These are phyloP conservation scores for Himalopsyche anomala DNA, from an alignment of 2,888 invertebrate genomes.

Conservation along the genomic window DNA sequence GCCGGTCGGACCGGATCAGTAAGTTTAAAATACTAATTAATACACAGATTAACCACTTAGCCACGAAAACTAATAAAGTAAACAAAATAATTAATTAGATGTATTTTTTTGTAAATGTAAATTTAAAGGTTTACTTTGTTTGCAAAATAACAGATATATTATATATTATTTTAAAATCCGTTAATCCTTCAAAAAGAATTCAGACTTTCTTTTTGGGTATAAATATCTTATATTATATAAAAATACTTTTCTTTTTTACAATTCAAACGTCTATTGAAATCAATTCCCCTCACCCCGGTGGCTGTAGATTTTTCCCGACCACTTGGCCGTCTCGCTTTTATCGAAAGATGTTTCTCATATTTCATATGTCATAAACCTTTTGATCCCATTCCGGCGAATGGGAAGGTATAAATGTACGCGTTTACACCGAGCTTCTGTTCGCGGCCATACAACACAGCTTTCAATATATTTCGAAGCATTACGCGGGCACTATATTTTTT, in stretches of 20 bases:
- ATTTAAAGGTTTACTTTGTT: background rate
- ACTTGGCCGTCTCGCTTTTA: conserved; percentile 59
- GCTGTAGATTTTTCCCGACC: conserved; percentile 48
- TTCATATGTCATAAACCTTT: conserved; percentile 65
- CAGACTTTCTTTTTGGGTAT: background rate
- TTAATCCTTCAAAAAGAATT: background rate
- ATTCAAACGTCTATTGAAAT: conserved; percentile 50
- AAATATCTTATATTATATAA: no score
- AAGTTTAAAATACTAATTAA: no score
- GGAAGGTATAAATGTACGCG: conserved; percentile 44
- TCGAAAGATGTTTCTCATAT: conserved; percentile 64
- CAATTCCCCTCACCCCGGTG: conserved; percentile 47
- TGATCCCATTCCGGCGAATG: conserved; percentile 57
- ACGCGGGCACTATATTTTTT: conserved; percentile 64
- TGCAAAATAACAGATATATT: background rate
- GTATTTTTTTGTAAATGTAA: no score
- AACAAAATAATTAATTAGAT: no score
- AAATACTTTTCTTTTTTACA: conserved; percentile 2
- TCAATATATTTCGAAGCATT: conserved; percentile 62
- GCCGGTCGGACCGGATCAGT: no score
- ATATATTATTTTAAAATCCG: background rate
- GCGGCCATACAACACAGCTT: conserved; percentile 61
- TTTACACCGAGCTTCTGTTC: conserved; percentile 44
- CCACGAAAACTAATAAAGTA: no score
- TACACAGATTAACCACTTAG: no score